phyloP scores from a whole-genome alignment of 2,113 vertebrate genomes.

The Hippopotamus amphibius region DNA sequence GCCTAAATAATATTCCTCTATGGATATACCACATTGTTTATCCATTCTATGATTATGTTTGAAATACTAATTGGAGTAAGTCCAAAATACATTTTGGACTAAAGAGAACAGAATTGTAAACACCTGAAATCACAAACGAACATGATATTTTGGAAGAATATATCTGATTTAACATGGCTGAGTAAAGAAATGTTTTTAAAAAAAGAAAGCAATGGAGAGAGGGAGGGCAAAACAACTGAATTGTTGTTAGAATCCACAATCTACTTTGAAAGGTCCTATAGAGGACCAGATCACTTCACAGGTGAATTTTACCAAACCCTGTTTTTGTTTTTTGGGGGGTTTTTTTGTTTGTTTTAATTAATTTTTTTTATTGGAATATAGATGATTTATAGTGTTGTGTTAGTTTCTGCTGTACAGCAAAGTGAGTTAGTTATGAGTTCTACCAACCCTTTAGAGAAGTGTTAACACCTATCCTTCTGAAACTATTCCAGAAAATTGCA shows the following conservation, averaged over 20 bases:
- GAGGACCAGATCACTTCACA: background rate
- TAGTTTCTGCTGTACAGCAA: background rate
- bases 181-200: background rate
- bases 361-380: background rate
- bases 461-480: background rate
- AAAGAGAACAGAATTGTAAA: background rate
- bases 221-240: background rate
- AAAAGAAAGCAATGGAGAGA: background rate
- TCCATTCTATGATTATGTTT: background rate
- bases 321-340: background rate
- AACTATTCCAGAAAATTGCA: background rate
- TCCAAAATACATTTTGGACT: background rate
- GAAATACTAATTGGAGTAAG: background rate
- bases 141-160: background rate
- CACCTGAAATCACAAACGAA: background rate
- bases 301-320: background rate
- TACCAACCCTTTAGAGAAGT: background rate
- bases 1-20: background rate
- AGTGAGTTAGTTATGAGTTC: background rate
- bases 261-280: background rate
- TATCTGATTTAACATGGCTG: background rate
- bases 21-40: background rate
- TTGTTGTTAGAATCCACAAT: background rate
- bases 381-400: background rate
- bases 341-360: background rate